Conservation (phyloP, 2,888 invertebrate genomes). For the Troides aeacus region DNA sequence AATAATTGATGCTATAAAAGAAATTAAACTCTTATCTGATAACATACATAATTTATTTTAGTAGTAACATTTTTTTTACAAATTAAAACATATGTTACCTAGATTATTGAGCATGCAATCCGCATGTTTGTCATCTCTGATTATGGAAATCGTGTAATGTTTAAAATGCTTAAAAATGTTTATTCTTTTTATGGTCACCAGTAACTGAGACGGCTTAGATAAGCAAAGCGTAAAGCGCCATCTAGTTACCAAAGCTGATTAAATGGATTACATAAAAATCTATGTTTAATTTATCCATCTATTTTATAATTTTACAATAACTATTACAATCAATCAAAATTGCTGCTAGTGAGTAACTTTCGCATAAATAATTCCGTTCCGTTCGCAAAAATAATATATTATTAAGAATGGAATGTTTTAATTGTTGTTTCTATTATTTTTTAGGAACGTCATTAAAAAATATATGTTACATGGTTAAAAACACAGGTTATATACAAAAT, state of each 20-base stretch:
- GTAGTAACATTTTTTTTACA: too few species aligned
- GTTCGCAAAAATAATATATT: too few species aligned
- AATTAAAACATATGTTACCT: too few species aligned
- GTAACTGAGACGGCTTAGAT: constrained; percentile 45
- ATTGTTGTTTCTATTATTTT: background rate
- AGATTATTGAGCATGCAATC: too few species aligned
- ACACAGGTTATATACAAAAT: background rate
- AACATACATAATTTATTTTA: too few species aligned
- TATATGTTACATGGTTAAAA: background rate
- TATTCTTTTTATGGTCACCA: constrained; percentile 57
- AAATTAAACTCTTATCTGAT: too few species aligned
- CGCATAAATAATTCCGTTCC: background rate
- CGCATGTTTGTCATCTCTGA: background rate
- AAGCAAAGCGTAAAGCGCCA: constrained; percentile 46
- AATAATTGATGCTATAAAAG: background rate
- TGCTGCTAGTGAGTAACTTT: background rate
- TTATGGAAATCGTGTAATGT: constrained; percentile 49
- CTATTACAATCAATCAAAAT: constrained; percentile 5
- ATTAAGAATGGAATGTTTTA: background rate
- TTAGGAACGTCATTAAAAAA: background rate
- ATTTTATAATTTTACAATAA: constrained; percentile 33
- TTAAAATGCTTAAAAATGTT: constrained; percentile 47
- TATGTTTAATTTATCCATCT: background rate
- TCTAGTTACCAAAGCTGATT: constrained; percentile 44
- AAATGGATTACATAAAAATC: constrained; percentile 35